Evolutionary conservation across 2,888 invertebrate genomes (phyloP).

Genomic region (Leucozona laternaria): DNA sequence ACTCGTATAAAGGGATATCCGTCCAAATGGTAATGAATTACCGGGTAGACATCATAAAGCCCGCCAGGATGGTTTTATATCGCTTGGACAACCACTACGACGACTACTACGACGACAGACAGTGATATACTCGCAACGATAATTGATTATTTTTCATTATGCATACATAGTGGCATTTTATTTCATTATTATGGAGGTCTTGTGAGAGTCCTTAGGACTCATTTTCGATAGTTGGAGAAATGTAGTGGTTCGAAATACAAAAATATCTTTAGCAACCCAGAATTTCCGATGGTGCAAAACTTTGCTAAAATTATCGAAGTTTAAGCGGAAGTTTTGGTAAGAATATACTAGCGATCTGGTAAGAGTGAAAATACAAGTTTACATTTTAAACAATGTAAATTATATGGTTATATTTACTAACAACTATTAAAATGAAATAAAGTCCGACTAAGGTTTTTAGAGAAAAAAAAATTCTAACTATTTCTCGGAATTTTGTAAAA

Average conservation of each 20-base stretch:
- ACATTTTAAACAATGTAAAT: too few species aligned
- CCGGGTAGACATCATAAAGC: conserved; percentile 18
- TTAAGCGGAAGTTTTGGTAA: not conserved
- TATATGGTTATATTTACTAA: too few species aligned
- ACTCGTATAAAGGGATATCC: conserved; percentile 29
- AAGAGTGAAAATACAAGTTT: too few species aligned
- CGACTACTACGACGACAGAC: not conserved
- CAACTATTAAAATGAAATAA: too few species aligned
- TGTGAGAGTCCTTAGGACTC: conserved; percentile 26
- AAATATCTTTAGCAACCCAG: conserved; percentile 60
- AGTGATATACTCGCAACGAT: conserved; percentile 59
- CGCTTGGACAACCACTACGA: conserved; percentile 10
- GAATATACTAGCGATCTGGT: too few species aligned
- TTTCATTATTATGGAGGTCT: not conserved
- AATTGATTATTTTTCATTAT: conserved; percentile 72
- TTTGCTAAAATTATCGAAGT: not conserved
- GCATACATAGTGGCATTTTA: conserved; percentile 26
- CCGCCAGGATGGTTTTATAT: conserved; percentile 62
- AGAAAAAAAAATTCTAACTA: too few species aligned
- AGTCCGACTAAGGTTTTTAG: too few species aligned
- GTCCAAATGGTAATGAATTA: conserved; percentile 37
- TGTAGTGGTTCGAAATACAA: conserved; percentile 33
- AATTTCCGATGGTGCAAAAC: conserved; percentile 19
- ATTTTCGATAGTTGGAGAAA: conserved; percentile 31
- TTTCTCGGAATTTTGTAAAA: too few species aligned